Conservation (phyloP, 2,797 vertebrate species). For the Thamnophis elegans region DNA sequence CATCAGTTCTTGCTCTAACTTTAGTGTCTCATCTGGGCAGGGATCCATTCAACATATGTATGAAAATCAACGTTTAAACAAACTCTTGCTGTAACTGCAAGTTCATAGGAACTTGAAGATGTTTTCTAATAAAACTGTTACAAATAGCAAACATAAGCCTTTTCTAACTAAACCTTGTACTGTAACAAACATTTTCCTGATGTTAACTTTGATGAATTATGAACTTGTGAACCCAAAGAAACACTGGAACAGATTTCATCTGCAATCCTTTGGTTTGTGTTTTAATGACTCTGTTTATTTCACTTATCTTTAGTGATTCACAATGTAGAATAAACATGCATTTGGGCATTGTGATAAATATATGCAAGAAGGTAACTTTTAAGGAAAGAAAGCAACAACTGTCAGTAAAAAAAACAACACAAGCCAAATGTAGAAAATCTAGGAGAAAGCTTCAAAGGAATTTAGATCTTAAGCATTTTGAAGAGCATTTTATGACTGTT, state of each 20-base stretch:
- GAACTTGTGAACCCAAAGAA: neutral
- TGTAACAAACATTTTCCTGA: neutral
- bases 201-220: conserved; percentile 1
- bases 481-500: conserved; percentile 45
- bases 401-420: conserved; percentile 37
- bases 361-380: conserved; percentile 51
- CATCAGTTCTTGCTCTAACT: neutral
- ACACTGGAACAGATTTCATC: neutral
- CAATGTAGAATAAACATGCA: conserved; percentile 63
- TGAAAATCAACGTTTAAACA: neutral
- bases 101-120: neutral
- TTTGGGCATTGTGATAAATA: conserved; percentile 44
- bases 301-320: conserved; percentile 61
- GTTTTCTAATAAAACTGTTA: neutral
- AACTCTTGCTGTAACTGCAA: neutral
- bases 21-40: neutral
- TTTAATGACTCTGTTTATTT: conserved; percentile 49
- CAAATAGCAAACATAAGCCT: neutral
- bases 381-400: conserved; percentile 37
- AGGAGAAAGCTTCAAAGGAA: conserved; percentile 47
- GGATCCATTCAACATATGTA: neutral
- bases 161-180: neutral
- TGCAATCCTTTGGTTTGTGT: neutral
- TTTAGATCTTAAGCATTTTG: conserved; percentile 39
- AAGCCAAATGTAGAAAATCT: conserved; percentile 37